phyloP scores from a whole-genome alignment of 1,140 invertebrate species.

The Aphelenchoides avenae region DNA sequence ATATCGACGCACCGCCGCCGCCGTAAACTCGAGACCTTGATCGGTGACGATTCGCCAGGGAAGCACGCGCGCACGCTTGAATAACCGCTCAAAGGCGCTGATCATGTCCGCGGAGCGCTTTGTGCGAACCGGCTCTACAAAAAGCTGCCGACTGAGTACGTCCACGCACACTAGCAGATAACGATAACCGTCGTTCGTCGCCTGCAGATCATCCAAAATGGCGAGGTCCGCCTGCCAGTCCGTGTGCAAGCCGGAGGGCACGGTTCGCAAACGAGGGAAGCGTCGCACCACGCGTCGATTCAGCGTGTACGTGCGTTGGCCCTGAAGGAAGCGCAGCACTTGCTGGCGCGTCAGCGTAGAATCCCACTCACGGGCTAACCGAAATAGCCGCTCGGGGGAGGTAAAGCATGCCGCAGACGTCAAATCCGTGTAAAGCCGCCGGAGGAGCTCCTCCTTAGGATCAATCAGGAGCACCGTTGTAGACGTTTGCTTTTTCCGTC shows the following conservation, averaged over 20 bases:
- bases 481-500: too few relatives aligned
- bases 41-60: conserved; percentile 32
- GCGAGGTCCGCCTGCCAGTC: conserved; percentile 37
- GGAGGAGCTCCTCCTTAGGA: too few relatives aligned
- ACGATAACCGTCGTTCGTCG: conserved; percentile 10
- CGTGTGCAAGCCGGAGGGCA: conserved; percentile 23
- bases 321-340: conserved; percentile 19
- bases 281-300: conserved; percentile 1
- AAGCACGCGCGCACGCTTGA: not conserved
- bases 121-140: conserved; percentile 28
- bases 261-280: conserved; percentile 15
- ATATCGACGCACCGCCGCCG: conserved; percentile 15
- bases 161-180: conserved; percentile 39
- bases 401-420: conserved; percentile 21
- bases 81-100: conserved; percentile 23
- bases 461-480: too few relatives aligned
- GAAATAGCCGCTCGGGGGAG: not conserved
- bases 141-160: conserved; percentile 29
- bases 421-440: conserved; percentile 23
- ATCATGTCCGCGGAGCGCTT: conserved; percentile 19
- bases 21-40: conserved; percentile 29
- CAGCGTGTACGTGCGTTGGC: conserved; percentile 33
- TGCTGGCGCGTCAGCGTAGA: conserved; percentile 10
- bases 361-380: conserved; percentile 10
- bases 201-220: conserved; percentile 13